Evolutionary conservation across 1,140 invertebrate species (phyloP), one percentile per base, ranked within the genome.

Genomic region (Lineus longissimus): DNA sequence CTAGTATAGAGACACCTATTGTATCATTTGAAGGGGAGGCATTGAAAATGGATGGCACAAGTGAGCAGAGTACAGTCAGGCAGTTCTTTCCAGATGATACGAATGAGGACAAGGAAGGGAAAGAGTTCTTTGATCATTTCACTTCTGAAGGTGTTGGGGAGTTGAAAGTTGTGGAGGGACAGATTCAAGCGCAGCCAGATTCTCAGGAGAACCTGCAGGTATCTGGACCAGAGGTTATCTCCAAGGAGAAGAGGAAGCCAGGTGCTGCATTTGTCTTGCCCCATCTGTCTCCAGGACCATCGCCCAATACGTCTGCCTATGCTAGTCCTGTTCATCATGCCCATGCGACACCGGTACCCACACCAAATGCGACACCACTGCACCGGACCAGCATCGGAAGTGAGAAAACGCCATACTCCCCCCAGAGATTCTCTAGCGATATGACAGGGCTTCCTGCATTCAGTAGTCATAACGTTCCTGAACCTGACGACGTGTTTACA

Each of bases 401-500:
- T 51, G n/a, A 51, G n/a, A 51, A 27, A 9, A 51, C 9, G 47
- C 47, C 33, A 36, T 36, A 36, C 33, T 33, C 19, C 25, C 15
- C n/a, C 15, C 33, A 30, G 25, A 25, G 19, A 43, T 22, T 36
- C 9, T 19, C 33, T 4, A 36, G 7, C 15, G 31, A 59, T 17
- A 40, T 27, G 19, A 36, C 29, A 41, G 36, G 23, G 63, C 25
- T 56, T 57, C 33, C 25, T 61, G 19, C 63, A 54, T 22, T 55
- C 19, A 23, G 33, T 6, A 61, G 43, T 29, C 13, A 27, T 15
- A 4, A 25, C 17, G 41, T 43, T 45, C 33, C 51, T n/a, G 56
- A 41, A 2, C 33, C 47, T 2, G 73, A 74, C 51, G 77, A 81
- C 67, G 65, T 71, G 23, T 80, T 81, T 56, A 69, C 75, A 17